A percentile compares a stretch with the other conserved stretches of the same genome.
Conservation (phyloP, 2,888 invertebrate species). For the Tachina grossa region DNA sequence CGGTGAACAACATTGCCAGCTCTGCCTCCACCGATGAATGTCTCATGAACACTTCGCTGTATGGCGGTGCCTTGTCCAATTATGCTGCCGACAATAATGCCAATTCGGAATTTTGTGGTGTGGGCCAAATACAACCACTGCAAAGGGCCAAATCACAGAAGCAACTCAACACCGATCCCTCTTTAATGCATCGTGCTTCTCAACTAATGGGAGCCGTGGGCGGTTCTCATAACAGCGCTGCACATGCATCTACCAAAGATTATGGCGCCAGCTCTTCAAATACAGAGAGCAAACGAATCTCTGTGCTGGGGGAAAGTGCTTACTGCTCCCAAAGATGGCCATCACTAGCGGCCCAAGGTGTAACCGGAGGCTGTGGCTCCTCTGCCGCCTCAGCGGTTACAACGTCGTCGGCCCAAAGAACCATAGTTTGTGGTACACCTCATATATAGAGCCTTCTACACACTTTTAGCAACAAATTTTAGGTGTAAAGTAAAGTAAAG, state of each 20-base stretch:
- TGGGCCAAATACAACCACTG: conserved; percentile 84
- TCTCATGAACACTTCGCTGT: conserved; percentile 82
- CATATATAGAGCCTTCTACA: conserved; percentile 79
- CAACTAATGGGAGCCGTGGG: conserved; percentile 82
- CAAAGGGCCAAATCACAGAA: conserved; percentile 89
- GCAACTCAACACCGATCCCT: conserved; percentile 92
- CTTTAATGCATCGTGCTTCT: conserved; percentile 85
- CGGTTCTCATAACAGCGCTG: conserved; percentile 67
- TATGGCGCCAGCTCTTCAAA: conserved; percentile 67
- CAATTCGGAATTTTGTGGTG: conserved; percentile 84
- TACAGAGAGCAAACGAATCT: conserved; percentile 80
- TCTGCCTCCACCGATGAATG: conserved; percentile 82
- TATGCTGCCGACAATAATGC: conserved; percentile 84
- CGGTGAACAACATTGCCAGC: conserved; percentile 87
- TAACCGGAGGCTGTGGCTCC: conserved; percentile 77
- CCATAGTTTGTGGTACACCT: conserved; percentile 82
- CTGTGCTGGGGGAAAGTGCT: conserved; percentile 82
- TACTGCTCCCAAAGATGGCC: conserved; percentile 83
- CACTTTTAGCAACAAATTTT: conserved; percentile 66
- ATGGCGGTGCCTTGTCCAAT: conserved; percentile 83
- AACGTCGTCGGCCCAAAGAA: conserved; percentile 75
- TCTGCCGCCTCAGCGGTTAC: conserved; percentile 75
- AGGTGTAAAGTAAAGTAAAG: conserved; percentile 63
- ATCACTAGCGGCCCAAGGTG: conserved; percentile 79
- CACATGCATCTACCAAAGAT: conserved; percentile 69